phyloP scores from a whole-genome alignment of 2,797 vertebrate species.

The Falco naumanni region DNA sequence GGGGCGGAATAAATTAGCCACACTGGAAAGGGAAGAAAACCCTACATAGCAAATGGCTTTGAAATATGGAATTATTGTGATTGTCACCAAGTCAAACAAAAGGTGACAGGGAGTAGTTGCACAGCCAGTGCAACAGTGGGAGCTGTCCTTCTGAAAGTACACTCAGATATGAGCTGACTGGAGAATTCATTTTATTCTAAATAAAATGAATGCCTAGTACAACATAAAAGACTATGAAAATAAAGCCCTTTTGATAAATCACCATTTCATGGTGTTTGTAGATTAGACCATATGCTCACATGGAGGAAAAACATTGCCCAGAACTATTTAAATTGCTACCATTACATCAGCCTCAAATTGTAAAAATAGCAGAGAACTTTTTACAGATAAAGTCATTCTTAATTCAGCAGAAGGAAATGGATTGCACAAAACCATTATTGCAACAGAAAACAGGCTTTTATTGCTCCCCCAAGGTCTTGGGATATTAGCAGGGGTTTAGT shows the following conservation, averaged over 20 bases:
- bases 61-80: background rate
- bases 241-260: background rate
- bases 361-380: constrained; percentile 32
- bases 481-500: background rate
- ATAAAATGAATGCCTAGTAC: background rate
- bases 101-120: background rate
- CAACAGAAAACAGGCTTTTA: constrained; percentile 38
- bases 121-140: background rate
- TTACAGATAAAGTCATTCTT: constrained; percentile 47
- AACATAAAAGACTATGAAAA: background rate
- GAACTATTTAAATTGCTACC: constrained; percentile 36
- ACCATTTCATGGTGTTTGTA: background rate
- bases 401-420: constrained; percentile 37
- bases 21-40: background rate
- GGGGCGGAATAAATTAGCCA: background rate
- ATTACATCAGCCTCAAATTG: constrained; percentile 28
- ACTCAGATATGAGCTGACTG: background rate
- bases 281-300: constrained; percentile 18
- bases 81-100: background rate
- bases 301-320: background rate
- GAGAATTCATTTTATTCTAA: background rate
- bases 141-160: background rate
- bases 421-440: constrained; percentile 34
- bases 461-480: background rate
- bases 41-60: background rate